A percentile compares a stretch with the other conserved stretches of the same genome.
phyloP scores from a whole-genome alignment of 2,113 vertebrate species.

The mouse (Mus musculus) region DNA sequence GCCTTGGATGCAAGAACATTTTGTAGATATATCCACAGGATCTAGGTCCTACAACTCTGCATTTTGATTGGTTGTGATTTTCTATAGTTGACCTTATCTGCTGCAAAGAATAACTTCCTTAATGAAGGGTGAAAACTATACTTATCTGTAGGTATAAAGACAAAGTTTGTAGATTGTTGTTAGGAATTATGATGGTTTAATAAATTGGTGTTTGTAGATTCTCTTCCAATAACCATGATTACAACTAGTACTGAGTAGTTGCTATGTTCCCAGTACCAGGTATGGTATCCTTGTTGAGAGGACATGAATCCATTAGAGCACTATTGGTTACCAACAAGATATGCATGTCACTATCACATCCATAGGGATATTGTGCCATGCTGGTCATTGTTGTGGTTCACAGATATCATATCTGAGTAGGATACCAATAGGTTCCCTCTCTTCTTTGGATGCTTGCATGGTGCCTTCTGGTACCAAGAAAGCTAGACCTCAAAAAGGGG shows the following conservation, averaged over 20 bases:
- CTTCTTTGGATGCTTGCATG: not conserved
- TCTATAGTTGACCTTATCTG: not conserved
- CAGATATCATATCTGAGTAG: not conserved
- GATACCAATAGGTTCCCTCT: not conserved
- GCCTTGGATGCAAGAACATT: no score
- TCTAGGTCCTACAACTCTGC: not conserved
- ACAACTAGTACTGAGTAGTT: not conserved
- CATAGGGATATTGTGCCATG: not conserved
- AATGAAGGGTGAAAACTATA: not conserved
- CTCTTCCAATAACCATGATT: not conserved
- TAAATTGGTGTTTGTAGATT: not conserved
- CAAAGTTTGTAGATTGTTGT: not conserved
- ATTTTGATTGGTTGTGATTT: not conserved
- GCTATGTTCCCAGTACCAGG: not conserved
- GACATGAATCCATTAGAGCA: not conserved
- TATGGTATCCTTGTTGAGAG: not conserved
- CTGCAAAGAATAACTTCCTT: not conserved
- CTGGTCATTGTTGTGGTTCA: not conserved
- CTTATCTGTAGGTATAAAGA: not conserved
- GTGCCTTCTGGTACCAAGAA: not conserved
- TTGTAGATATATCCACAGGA: not conserved
- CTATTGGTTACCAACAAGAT: not conserved
- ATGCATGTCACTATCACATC: not conserved
- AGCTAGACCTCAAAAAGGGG: not conserved
- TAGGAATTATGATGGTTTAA: not conserved